phyloP scores from a whole-genome alignment of 2,888 invertebrate genomes.

The Parasteatoda lunata region DNA sequence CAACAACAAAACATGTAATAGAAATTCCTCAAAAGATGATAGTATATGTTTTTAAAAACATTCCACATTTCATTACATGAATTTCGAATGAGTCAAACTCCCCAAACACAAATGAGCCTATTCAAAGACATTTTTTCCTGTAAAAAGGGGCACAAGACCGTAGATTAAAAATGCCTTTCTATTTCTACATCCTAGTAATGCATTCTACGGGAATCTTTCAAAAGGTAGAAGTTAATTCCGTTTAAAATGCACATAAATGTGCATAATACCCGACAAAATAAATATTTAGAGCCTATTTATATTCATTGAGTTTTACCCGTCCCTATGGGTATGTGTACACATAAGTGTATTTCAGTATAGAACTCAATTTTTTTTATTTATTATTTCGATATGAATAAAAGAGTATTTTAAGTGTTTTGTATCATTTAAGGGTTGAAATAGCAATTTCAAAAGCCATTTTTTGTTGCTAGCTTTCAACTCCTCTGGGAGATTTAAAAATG shows the following conservation, averaged over 20 bases:
- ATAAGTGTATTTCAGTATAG: conserved; percentile 14
- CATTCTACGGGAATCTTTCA: conserved; percentile 15
- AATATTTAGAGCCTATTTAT: conserved; percentile 65
- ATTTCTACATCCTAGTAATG: conserved; percentile 9
- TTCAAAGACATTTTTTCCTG: not conserved
- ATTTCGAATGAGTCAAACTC: too few relatives aligned
- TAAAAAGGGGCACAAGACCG: not conserved
- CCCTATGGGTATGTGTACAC: not conserved
- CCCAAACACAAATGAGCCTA: too few relatives aligned
- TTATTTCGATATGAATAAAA: conserved; percentile 23
- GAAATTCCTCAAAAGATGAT: too few relatives aligned
- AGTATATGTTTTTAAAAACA: too few relatives aligned
- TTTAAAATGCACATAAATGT: conserved; percentile 66
- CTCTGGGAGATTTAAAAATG: not conserved
- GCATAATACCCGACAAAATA: conserved; percentile 57
- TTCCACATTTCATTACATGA: too few relatives aligned
- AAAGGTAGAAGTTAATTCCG: conserved; percentile 54
- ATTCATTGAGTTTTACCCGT: conserved; percentile 46
- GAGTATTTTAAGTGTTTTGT: conserved; percentile 48
- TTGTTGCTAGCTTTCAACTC: conserved; percentile 14
- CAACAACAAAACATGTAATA: too few relatives aligned
- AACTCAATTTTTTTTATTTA: not conserved
- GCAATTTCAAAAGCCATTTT: conserved; percentile 22
- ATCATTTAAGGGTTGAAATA: conserved; percentile 31
- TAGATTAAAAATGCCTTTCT: conserved; percentile 46